Evolutionary conservation across 1,140 invertebrate genomes (phyloP).

Genomic region (Oncopodura yosiiana): DNA sequence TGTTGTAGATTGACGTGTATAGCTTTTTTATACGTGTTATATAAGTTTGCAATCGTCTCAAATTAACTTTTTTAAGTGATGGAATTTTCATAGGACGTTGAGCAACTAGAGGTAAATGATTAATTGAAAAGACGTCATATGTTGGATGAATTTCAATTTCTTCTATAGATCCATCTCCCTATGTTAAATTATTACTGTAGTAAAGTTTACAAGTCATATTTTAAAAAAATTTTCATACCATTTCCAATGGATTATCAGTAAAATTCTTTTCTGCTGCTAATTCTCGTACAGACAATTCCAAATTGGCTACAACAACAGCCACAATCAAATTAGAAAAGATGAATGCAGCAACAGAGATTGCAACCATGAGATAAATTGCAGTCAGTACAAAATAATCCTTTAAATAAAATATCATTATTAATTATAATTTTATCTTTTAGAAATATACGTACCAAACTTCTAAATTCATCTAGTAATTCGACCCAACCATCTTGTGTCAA

Average conservation of each 20-base stretch:
- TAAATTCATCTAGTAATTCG: constrained; percentile 8
- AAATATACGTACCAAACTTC: background rate
- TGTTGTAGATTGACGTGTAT: background rate
- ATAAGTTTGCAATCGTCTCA: constrained; percentile 17
- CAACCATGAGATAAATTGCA: constrained; percentile 32
- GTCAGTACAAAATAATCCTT: background rate
- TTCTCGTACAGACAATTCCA: constrained; percentile 29
- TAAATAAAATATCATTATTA: background rate
- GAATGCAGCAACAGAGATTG: constrained; percentile 35
- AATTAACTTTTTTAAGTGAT: background rate
- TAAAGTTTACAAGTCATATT: background rate
- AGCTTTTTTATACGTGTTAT: constrained; percentile 8
- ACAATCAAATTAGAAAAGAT: constrained; percentile 38
- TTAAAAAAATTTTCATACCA: background rate
- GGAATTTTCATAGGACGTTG: constrained; percentile 27
- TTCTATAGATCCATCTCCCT: constrained; percentile 7
- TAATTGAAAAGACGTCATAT: constrained; percentile 12
- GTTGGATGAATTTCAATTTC: constrained; percentile 8
- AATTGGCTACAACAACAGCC: constrained; percentile 36
- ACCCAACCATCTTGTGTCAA: constrained; percentile 37
- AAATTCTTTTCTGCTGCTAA: constrained; percentile 12
- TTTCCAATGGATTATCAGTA: constrained; percentile 21
- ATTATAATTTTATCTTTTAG: background rate
- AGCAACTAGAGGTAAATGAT: constrained; percentile 6
- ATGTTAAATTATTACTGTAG: background rate